phyloP scores from a whole-genome alignment of 1,140 invertebrate species.

The Drosophila elegans region DNA sequence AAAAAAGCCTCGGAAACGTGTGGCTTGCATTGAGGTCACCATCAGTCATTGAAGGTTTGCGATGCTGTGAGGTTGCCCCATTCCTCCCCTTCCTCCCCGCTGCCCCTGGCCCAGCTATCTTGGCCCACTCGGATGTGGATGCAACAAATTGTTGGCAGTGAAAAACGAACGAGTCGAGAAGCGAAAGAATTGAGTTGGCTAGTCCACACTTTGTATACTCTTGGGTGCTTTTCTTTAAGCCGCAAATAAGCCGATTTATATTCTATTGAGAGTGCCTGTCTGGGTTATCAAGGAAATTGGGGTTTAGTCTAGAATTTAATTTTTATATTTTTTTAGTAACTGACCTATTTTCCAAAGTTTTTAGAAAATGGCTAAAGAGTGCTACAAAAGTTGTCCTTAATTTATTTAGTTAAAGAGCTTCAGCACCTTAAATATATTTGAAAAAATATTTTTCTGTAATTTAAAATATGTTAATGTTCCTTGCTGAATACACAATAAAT shows the following conservation, averaged over 20 bases:
- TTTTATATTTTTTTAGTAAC: not conserved
- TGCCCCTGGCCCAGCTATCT: slow-evolving; percentile 1
- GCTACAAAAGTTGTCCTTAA: too few relatives aligned
- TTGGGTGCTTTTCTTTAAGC: not conserved
- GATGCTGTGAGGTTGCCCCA: slow-evolving; percentile 21
- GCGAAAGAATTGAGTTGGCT: slow-evolving; percentile 1
- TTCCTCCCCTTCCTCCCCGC: not conserved
- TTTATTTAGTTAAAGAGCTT: too few relatives aligned
- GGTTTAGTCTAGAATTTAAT: not conserved
- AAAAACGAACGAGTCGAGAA: slow-evolving; percentile 32
- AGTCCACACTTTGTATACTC: slow-evolving; percentile 11
- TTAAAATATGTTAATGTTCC: too few relatives aligned
- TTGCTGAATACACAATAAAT: too few relatives aligned
- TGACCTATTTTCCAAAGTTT: not conserved
- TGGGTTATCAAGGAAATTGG: not conserved
- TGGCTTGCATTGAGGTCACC: slow-evolving; percentile 78
- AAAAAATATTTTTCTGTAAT: too few relatives aligned
- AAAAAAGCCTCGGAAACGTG: slow-evolving; percentile 74
- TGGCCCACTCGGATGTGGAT: slow-evolving; percentile 51
- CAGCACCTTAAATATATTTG: too few relatives aligned
- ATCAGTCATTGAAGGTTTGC: slow-evolving; percentile 77
- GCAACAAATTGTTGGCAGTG: slow-evolving; percentile 71
- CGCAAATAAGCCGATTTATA: slow-evolving; percentile 4
- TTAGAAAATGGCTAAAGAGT: too few relatives aligned
- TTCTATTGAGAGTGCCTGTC: not conserved